Percentiles rank a stretch among this genome's conserved stretches.
Evolutionary conservation across 2,113 vertebrate genomes (phyloP).

Genomic region (Andinoacara biseriatus): DNA sequence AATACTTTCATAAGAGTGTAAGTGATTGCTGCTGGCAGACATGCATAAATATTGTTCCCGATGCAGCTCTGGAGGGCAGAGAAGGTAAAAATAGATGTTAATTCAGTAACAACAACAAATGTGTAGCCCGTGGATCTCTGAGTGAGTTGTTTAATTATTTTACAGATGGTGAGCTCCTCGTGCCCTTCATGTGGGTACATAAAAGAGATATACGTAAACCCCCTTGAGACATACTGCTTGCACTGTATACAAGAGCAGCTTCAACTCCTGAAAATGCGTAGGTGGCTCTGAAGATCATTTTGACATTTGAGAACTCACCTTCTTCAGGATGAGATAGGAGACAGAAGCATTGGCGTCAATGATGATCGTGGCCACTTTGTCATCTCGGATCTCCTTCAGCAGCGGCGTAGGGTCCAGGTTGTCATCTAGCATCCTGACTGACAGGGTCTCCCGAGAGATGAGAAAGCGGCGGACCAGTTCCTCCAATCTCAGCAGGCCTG

Average conservation of each 20-base stretch:
- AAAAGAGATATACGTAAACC: slow-evolving; percentile 4
- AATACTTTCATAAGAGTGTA: slow-evolving; percentile 47
- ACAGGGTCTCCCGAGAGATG: slow-evolving; percentile 93
- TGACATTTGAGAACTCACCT: slow-evolving; percentile 77
- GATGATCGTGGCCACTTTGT: slow-evolving; percentile 95
- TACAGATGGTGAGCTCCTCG: slow-evolving; percentile 16
- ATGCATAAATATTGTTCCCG: slow-evolving; percentile 29
- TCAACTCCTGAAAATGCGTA: slow-evolving; percentile 3
- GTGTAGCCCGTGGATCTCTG: slow-evolving; percentile 24
- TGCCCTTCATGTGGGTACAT: slow-evolving; percentile 1
- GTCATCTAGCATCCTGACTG: slow-evolving; percentile 91
- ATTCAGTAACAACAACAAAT: slow-evolving; percentile 34
- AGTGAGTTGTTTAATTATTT: slow-evolving; percentile 20
- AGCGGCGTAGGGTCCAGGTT: slow-evolving; percentile 90
- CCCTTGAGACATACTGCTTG: not conserved
- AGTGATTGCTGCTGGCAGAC: slow-evolving; percentile 58
- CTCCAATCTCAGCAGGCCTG: slow-evolving; percentile 91
- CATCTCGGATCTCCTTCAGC: slow-evolving; percentile 94
- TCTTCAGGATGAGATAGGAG: slow-evolving; percentile 90
- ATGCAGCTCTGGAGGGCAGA: slow-evolving; percentile 28
- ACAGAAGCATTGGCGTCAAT: slow-evolving; percentile 91
- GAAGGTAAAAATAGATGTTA: slow-evolving; percentile 54
- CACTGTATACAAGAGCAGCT: not conserved
- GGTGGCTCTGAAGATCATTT: not conserved
- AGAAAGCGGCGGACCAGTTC: slow-evolving; percentile 91